Percentiles rank a stretch among this genome's conserved stretches.
These are phyloP conservation scores for Palythoa grandiflora DNA, from an alignment of 92 coral and sea anemone species.

Conservation along the genomic window DNA sequence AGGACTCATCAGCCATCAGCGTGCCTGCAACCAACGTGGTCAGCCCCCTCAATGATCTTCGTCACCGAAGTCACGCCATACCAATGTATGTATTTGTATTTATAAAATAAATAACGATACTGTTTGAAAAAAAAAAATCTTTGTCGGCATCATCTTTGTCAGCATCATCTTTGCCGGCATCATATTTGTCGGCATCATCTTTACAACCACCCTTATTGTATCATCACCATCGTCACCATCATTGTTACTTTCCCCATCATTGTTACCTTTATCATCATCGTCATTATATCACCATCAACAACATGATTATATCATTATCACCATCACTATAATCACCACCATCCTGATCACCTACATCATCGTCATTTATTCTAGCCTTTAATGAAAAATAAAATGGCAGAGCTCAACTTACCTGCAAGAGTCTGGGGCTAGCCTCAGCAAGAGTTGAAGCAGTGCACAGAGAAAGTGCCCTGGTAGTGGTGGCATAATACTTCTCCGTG, in stretches of 20 bases:
- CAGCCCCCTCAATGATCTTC: too few species aligned
- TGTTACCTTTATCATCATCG: neutral
- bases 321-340: neutral
- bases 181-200: neutral
- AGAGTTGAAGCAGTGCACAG: conserved; percentile 56
- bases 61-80: too few species aligned
- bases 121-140: too few species aligned
- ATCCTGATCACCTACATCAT: too few species aligned
- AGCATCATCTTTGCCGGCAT: neutral
- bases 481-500: conserved; percentile 69
- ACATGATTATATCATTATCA: neutral
- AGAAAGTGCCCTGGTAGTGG: conserved; percentile 65
- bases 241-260: neutral
- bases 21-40: too few species aligned
- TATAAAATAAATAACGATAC: too few species aligned
- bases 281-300: neutral
- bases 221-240: neutral
- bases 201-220: too few species aligned
- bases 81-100: too few species aligned
- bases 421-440: conserved; percentile 72
- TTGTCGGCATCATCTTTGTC: too few species aligned
- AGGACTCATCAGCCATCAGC: too few species aligned
- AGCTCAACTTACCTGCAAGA: conserved; percentile 59
- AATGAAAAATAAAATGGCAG: neutral
- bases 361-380: neutral